phyloP scores from a whole-genome alignment of 2,797 vertebrate genomes.

The Crossoptilon crossoptilon region DNA sequence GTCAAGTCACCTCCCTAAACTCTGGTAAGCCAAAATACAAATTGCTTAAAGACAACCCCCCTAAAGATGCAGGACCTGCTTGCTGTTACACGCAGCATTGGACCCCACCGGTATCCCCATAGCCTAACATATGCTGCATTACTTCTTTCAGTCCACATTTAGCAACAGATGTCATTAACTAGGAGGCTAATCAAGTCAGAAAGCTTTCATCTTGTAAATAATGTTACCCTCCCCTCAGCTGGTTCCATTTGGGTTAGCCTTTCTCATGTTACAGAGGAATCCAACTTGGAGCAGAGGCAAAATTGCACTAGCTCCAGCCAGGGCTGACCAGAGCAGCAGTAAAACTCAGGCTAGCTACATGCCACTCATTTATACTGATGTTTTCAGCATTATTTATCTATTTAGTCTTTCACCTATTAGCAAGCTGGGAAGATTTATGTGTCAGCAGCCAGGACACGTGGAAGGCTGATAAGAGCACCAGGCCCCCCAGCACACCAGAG shows the following conservation, averaged over 20 bases:
- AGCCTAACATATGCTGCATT: neutral
- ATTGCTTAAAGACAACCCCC: neutral
- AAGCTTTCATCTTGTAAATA: neutral
- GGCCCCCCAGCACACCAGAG: neutral
- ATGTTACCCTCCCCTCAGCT: neutral
- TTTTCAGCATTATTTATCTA: neutral
- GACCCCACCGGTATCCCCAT: rapidly evolving
- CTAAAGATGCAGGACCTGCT: neutral
- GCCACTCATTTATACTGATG: neutral
- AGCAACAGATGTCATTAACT: neutral
- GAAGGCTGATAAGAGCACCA: neutral
- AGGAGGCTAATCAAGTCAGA: neutral
- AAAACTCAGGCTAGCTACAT: neutral
- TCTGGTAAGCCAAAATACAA: neutral
- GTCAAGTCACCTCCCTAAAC: neutral
- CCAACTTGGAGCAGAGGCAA: neutral
- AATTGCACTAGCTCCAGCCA: neutral
- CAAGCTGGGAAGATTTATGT: neutral
- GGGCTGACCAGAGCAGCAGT: neutral
- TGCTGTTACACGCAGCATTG: rapidly evolving
- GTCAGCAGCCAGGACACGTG: neutral
- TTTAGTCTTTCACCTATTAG: neutral
- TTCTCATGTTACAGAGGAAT: neutral
- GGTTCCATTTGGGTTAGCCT: neutral
- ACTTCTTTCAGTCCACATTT: neutral